Percentiles rank a stretch among this genome's conserved stretches.
Evolutionary conservation across 2,113 vertebrate genomes (phyloP).

Genomic region (Pseudorhombus dupliciocellatus): DNA sequence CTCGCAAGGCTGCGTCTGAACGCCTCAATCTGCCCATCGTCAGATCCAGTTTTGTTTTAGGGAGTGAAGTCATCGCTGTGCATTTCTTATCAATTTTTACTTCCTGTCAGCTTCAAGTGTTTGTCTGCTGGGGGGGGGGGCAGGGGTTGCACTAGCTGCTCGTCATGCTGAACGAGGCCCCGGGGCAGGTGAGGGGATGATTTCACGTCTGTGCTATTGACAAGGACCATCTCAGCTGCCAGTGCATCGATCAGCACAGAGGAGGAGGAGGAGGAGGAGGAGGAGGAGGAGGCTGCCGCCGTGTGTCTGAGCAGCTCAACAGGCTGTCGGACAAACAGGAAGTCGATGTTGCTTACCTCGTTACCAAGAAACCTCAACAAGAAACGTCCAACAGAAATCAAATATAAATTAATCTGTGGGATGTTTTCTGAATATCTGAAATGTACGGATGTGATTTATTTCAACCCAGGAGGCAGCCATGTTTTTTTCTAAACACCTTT

Average conservation of each 20-base stretch:
- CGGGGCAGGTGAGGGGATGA: conserved; percentile 63
- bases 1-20: conserved; percentile 20
- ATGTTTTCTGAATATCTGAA: no score
- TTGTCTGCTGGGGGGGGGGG: conserved; percentile 47
- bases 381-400: neutral
- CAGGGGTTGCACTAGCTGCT: conserved; percentile 41
- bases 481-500: no score
- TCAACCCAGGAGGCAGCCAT: no score
- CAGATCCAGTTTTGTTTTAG: conserved; percentile 24
- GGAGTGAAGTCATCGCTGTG: conserved; percentile 35
- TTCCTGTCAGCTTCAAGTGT: conserved; percentile 60
- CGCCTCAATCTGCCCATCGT: conserved; percentile 38
- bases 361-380: neutral
- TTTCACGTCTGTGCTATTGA: conserved; percentile 66
- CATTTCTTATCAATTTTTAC: conserved; percentile 52
- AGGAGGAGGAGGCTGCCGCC: conserved; percentile 24
- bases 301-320: conserved; percentile 25
- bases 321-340: conserved; percentile 36
- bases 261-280: conserved; percentile 15
- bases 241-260: conserved; percentile 57
- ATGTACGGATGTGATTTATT: no score
- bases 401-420: no score
- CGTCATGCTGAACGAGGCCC: conserved; percentile 44
- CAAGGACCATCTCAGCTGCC: conserved; percentile 62
- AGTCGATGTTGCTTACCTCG: conserved; percentile 8